A percentile compares a stretch with the other conserved stretches of the same genome.
Evolutionary conservation across 2,888 invertebrate species (phyloP).

Genomic region (Drymonia ruficornis): DNA sequence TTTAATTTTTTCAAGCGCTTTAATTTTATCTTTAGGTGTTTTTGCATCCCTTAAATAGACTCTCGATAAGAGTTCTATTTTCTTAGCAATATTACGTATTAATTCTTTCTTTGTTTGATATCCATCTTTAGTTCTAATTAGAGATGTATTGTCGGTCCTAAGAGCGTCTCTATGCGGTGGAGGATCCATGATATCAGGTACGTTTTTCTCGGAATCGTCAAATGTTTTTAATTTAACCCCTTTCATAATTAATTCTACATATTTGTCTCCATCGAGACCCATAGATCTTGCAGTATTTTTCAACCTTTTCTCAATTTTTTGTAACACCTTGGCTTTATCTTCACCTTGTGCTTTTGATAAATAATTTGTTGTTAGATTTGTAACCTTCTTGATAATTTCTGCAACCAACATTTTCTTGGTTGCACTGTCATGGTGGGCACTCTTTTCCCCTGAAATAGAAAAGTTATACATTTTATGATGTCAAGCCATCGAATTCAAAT

Average conservation of each 20-base stretch:
- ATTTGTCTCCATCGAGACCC: conserved; percentile 46
- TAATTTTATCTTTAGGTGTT: conserved; percentile 37
- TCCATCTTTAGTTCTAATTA: conserved; percentile 9
- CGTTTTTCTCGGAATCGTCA: conserved; percentile 9
- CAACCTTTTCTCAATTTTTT: conserved; percentile 49
- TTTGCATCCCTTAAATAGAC: conserved; percentile 35
- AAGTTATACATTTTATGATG: neutral
- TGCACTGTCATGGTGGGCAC: neutral
- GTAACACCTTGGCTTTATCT: conserved; percentile 35
- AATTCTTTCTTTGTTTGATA: conserved; percentile 23
- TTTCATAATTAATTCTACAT: conserved; percentile 59
- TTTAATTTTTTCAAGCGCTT: conserved; percentile 42
- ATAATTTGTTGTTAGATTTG: conserved; percentile 40
- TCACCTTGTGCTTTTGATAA: conserved; percentile 33
- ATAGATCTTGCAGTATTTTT: conserved; percentile 42
- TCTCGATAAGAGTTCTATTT: conserved; percentile 47
- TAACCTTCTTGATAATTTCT: conserved; percentile 49
- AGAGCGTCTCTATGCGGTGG: neutral
- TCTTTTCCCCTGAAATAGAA: conserved; percentile 13
- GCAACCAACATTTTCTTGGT: conserved; percentile 35
- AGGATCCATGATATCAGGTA: neutral
- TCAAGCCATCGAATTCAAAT: no score
- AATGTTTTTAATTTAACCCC: conserved; percentile 49
- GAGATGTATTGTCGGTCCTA: conserved; percentile 8
- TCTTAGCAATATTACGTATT: conserved; percentile 39